Evolutionary conservation across 2,888 invertebrate species (phyloP), one percentile per base, ranked within the genome.

Genomic region (Tetramorium bicarinatum): DNA sequence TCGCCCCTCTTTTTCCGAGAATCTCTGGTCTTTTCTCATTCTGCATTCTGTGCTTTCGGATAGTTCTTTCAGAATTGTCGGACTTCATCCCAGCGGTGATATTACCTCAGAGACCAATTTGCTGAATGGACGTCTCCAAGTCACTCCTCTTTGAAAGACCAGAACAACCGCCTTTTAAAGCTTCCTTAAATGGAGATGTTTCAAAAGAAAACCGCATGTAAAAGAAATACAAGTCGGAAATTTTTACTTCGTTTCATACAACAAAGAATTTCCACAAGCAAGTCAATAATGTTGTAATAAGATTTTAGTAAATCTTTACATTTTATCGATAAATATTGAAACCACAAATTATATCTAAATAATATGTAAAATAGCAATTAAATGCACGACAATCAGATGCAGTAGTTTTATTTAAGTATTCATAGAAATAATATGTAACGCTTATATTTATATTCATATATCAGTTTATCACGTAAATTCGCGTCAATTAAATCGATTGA

Each of bases 91-190:
- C 38, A 47, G 13, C 25, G 15, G 34, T 21, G 62, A 18, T 18
- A 76, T 71, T 59, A 13, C 38, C 71, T 8, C 47, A 47, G 79
- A 34, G 47, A 59, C 56, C 79, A 80, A 80, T 80, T 80, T 80
- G 41, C 47, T 71, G 79, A 80, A 80, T 71, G 79, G 79, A 71
- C 71, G 47, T 71, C 59, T 71, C 59, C 59, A 47, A 79, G 71
- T 79, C 79, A 59, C 47, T 71, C 34, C 72, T 61, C 59, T 80
- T 71, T 49, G 59, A 71, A 79, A 59, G 56, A 79, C 8, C 69
- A 79, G 79, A 79, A 79, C 59, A 79, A 80, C 72, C 54, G 44
- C 56, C 72, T 80, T 80, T 80, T 80, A 59, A 61, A 59, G 34
- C n/a, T 71, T 13, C 47, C 25, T 49, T 59, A 71, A 71, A 80